Conservation (phyloP, 1,140 invertebrate genomes). For the Solenopsis fugax region DNA sequence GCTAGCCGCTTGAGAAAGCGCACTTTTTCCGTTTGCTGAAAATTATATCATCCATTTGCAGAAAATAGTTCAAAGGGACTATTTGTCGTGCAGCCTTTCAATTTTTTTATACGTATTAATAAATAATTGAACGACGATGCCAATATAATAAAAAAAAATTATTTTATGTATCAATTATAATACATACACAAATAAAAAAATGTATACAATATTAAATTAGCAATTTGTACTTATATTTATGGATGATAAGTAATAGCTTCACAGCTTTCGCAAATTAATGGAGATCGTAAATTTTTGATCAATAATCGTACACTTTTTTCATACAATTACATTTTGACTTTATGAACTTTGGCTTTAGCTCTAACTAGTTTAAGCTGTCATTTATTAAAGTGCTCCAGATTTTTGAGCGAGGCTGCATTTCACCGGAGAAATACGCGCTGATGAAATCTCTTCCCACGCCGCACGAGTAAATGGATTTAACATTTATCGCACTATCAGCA, state of each 20-base stretch:
- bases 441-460: slow-evolving; percentile 39
- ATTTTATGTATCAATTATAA: not conserved
- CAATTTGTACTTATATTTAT: not conserved
- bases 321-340: slow-evolving; percentile 16
- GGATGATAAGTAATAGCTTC: not conserved
- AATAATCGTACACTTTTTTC: not conserved
- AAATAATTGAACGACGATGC: not conserved
- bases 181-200: not conserved
- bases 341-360: not conserved
- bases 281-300: not conserved
- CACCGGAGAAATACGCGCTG: slow-evolving; percentile 17
- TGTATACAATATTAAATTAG: not conserved
- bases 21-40: slow-evolving; percentile 9
- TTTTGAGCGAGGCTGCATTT: slow-evolving; percentile 28
- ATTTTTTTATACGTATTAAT: slow-evolving; percentile 14
- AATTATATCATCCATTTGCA: slow-evolving; percentile 4
- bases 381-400: slow-evolving; percentile 50
- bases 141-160: slow-evolving; percentile 8
- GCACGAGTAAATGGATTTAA: slow-evolving; percentile 37
- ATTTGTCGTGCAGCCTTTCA: not conserved
- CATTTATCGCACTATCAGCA: slow-evolving; percentile 37
- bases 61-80: not conserved
- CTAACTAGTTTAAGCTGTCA: slow-evolving; percentile 14
- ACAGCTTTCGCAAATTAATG: not conserved
- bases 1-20: not conserved